Conservation (phyloP, 1,140 invertebrate genomes). For the Solenopsis invicta region DNA sequence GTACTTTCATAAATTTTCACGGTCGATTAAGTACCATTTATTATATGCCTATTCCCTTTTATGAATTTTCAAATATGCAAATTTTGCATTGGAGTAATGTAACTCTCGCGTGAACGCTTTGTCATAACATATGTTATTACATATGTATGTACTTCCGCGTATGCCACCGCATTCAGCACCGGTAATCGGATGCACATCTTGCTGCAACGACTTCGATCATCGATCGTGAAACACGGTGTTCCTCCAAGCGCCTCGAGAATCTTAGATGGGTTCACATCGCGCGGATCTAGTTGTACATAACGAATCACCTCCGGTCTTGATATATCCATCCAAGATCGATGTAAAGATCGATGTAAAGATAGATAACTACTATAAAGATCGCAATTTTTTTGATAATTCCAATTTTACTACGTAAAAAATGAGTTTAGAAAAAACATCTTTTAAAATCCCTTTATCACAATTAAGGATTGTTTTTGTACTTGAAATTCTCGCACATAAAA, state of each 20-base stretch:
- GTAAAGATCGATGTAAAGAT: slow-evolving; percentile 28
- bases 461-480: background rate
- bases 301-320: slow-evolving; percentile 48
- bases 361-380: background rate
- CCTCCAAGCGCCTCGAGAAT: slow-evolving; percentile 35
- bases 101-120: slow-evolving; percentile 16
- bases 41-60: slow-evolving; percentile 4
- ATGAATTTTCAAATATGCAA: slow-evolving; percentile 28
- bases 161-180: slow-evolving; percentile 36
- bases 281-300: slow-evolving; percentile 46
- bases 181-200: slow-evolving; percentile 53
- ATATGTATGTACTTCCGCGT: slow-evolving; percentile 41
- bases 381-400: background rate
- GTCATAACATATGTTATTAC: slow-evolving; percentile 49
- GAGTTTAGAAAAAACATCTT: background rate
- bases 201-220: slow-evolving; percentile 51
- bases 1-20: slow-evolving; percentile 15
- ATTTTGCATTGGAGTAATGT: background rate
- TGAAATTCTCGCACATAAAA: background rate
- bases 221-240: slow-evolving; percentile 32
- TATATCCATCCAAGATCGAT: slow-evolving; percentile 12
- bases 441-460: background rate
- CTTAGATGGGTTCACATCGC: slow-evolving; percentile 36
- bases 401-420: background rate
- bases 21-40: slow-evolving; percentile 17